phyloP scores from a whole-genome alignment of 2,797 vertebrate genomes.

The Amniataba percoides region DNA sequence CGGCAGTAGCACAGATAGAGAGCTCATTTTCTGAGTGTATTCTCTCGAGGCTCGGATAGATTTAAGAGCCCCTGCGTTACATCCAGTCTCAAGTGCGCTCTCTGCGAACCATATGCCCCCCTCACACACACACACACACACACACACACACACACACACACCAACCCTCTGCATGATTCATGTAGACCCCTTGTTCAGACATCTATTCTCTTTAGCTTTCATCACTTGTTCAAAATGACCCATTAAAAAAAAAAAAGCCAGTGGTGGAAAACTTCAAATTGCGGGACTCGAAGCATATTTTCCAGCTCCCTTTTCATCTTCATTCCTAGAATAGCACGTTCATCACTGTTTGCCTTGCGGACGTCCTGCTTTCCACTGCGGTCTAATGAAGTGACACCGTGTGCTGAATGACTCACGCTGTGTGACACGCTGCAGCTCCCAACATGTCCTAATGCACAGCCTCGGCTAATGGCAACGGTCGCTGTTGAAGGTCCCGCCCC shows the following conservation, averaged over 20 bases:
- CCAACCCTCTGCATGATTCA: constrained; percentile 61
- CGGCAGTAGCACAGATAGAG: constrained; percentile 66
- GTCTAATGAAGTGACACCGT: constrained; percentile 70
- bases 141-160: too few relatives aligned
- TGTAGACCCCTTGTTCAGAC: constrained; percentile 64
- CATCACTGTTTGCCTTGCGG: constrained; percentile 74
- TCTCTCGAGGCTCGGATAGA: constrained; percentile 56
- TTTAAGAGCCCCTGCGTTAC: constrained; percentile 74
- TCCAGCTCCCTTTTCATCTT: constrained; percentile 79
- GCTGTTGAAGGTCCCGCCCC: constrained; percentile 5
- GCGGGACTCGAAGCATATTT: constrained; percentile 85
- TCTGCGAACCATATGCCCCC: constrained; percentile 57
- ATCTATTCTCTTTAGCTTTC: constrained; percentile 75
- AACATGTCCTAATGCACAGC: constrained; percentile 50
- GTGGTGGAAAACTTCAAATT: constrained; percentile 85
- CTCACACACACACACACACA: background rate
- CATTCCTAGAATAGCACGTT: constrained; percentile 73
- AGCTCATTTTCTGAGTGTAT: constrained; percentile 69
- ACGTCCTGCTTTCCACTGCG: constrained; percentile 76
- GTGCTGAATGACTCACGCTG: constrained; percentile 70
- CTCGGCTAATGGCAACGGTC: constrained; percentile 16
- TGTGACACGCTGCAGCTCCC: constrained; percentile 62
- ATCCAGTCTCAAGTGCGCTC: constrained; percentile 70
- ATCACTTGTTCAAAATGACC: constrained; percentile 90
- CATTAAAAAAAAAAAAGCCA: constrained; percentile 84